Percentiles rank a stretch among this genome's conserved stretches.
Evolutionary conservation across 2,888 invertebrate genomes (phyloP).

Genomic region (Anorthoa munda): DNA sequence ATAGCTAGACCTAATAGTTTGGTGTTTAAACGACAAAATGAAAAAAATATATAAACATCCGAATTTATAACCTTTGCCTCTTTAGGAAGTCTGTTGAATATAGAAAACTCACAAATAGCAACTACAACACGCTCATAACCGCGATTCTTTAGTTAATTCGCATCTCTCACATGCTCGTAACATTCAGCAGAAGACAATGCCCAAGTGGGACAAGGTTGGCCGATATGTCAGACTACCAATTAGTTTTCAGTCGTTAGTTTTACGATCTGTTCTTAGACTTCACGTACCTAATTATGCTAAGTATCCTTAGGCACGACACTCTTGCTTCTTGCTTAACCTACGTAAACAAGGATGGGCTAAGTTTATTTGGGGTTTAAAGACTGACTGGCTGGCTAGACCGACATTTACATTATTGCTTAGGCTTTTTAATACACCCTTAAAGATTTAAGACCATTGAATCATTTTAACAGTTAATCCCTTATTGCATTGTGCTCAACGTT

Average conservation of each 20-base stretch:
- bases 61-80: no score
- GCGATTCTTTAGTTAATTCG: background rate
- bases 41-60: no score
- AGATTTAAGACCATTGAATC: no score
- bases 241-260: conserved; percentile 37
- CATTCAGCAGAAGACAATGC: background rate
- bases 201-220: conserved; percentile 9
- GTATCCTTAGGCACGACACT: background rate
- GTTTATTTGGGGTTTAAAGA: background rate
- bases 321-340: background rate
- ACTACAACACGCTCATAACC: background rate
- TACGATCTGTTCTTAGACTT: conserved; percentile 12
- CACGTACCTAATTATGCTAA: conserved; percentile 27
- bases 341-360: background rate
- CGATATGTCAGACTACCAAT: conserved; percentile 15
- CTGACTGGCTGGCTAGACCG: no score
- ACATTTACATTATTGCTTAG: no score
- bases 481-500: no score
- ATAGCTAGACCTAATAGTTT: no score
- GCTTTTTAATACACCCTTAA: no score
- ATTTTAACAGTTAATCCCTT: no score
- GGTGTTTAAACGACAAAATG: no score
- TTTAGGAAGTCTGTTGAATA: no score
- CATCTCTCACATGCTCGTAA: background rate
- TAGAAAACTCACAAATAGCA: background rate